phyloP scores from a whole-genome alignment of 2,797 vertebrate genomes.

The Emydoidea blandingii region DNA sequence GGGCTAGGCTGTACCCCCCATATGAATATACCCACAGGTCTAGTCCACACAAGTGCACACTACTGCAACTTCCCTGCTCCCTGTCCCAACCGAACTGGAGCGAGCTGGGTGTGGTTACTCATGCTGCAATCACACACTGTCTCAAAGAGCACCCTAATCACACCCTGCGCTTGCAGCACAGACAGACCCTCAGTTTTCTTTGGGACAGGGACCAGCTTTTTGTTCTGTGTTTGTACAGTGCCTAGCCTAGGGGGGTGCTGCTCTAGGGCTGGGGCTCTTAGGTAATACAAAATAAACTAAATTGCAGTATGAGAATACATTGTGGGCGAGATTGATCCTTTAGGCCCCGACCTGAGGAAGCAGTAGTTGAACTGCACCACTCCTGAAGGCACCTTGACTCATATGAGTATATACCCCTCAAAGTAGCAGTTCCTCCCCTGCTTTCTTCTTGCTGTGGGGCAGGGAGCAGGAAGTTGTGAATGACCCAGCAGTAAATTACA shows the following conservation, averaged over 20 bases:
- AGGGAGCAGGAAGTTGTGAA: neutral
- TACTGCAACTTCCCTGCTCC: neutral
- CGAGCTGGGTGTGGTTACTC: neutral
- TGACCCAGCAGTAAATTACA: neutral
- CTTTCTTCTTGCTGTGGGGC: neutral
- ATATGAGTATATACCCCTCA: neutral
- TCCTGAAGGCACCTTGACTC: neutral
- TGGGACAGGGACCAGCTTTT: too few species aligned
- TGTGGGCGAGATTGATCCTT: too few species aligned
- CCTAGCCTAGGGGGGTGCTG: neutral
- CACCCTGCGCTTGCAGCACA: neutral
- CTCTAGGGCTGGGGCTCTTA: too few species aligned
- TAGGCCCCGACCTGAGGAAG: neutral
- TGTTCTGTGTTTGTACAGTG: neutral
- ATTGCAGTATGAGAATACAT: neutral
- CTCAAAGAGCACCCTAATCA: too few species aligned
- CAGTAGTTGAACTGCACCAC: neutral
- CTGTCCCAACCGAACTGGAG: fast-evolving
- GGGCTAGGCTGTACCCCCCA: too few species aligned
- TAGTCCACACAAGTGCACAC: too few species aligned
- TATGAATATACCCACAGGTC: too few species aligned
- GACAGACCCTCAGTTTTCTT: neutral
- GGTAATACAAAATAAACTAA: neutral
- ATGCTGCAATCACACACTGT: neutral
- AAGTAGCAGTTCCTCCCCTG: neutral